A percentile compares a stretch with the other conserved stretches of the same genome.
Conservation (phyloP, 2,113 vertebrate species). For the Microtus oregoni region DNA sequence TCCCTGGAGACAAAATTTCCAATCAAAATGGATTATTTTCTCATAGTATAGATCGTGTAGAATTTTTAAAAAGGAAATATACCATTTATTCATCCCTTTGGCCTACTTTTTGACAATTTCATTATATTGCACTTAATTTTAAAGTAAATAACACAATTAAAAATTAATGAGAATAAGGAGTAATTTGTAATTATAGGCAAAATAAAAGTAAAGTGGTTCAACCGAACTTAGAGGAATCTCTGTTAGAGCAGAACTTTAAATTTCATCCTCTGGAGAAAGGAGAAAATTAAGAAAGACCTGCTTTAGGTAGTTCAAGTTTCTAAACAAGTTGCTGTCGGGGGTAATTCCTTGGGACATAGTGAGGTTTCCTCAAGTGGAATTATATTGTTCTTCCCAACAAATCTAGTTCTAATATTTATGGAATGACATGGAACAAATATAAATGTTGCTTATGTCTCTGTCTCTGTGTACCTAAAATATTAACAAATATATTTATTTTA, state of each 20-base stretch:
- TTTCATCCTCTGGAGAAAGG: background rate
- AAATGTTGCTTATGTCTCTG: background rate
- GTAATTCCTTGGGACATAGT: background rate
- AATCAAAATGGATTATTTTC: constrained; percentile 78
- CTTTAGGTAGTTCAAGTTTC: background rate
- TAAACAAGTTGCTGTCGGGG: background rate
- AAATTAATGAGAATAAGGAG: constrained; percentile 66
- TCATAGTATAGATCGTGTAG: constrained; percentile 20
- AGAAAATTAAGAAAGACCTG: background rate
- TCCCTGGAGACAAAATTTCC: constrained; percentile 63
- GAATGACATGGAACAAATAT: background rate
- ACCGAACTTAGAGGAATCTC: background rate
- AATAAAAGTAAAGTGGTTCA: constrained; percentile 23
- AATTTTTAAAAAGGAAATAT: constrained; percentile 62
- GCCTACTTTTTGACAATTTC: constrained; percentile 62
- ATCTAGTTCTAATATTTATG: background rate
- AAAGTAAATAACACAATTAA: constrained; percentile 78
- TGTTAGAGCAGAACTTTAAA: background rate
- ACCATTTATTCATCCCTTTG: constrained; percentile 49
- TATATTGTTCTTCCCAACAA: background rate
- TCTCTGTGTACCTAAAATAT: background rate
- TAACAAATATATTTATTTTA: background rate
- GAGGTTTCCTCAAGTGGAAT: background rate
- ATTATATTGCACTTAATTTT: constrained; percentile 72
- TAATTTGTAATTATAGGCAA: constrained; percentile 58